Evolutionary conservation across 2,888 invertebrate species (phyloP).

Genomic region (Euspilapteryx auroguttella): DNA sequence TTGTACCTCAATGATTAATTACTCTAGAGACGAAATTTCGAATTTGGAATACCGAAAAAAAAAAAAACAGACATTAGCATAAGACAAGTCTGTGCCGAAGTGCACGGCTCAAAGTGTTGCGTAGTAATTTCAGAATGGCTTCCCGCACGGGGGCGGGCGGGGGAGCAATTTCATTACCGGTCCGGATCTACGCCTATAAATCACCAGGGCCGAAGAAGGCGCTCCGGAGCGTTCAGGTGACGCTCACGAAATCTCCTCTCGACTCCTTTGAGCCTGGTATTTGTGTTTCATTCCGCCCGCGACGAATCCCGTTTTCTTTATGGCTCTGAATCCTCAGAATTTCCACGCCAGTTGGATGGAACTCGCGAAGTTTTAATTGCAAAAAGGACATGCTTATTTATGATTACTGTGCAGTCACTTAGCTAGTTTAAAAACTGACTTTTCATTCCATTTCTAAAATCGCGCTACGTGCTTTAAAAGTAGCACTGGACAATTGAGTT

Average conservation of each 20-base stretch:
- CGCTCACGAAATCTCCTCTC: constrained; percentile 41
- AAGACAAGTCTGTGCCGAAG: constrained; percentile 20
- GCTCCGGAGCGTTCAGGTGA: constrained; percentile 57
- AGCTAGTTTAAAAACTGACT: too few relatives aligned
- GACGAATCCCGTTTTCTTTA: constrained; percentile 49
- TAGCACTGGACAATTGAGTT: constrained; percentile 52
- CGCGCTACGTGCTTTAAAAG: too few relatives aligned
- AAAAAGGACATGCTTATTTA: too few relatives aligned
- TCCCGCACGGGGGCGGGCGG: constrained; percentile 25
- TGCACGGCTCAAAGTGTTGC: constrained; percentile 45
- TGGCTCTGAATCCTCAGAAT: constrained; percentile 43
- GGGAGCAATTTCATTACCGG: constrained; percentile 62
- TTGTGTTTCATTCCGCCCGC: constrained; percentile 40
- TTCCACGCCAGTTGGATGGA: constrained; percentile 20
- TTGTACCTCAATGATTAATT: constrained; percentile 5
- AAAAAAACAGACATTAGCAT: constrained; percentile 35
- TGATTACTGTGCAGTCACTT: too few relatives aligned
- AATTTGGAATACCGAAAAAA: too few relatives aligned
- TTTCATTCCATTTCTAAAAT: too few relatives aligned
- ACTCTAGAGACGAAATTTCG: constrained; percentile 2
- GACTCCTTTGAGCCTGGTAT: constrained; percentile 30
- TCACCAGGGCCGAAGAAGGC: constrained; percentile 61
- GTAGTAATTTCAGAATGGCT: constrained; percentile 59
- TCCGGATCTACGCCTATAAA: constrained; percentile 60
- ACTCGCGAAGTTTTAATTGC: constrained; percentile 43